phyloP scores from a whole-genome alignment of 2,113 vertebrate genomes.

The Psophia crepitans region DNA sequence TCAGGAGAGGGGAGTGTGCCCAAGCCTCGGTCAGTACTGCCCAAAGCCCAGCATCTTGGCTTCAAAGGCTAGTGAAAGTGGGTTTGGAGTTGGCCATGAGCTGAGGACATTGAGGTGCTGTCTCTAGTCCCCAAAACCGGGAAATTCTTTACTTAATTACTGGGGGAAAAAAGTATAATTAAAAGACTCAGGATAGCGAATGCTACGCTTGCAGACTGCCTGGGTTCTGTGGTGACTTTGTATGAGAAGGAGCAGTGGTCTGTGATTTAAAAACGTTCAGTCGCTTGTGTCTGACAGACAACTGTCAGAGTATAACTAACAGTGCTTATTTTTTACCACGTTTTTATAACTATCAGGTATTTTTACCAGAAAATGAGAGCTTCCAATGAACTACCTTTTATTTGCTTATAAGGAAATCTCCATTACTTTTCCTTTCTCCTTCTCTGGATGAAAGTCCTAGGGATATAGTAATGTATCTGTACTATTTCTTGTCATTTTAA shows the following conservation, averaged over 20 bases:
- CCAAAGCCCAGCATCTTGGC: not conserved
- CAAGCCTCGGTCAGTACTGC: not conserved
- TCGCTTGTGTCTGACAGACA: not conserved
- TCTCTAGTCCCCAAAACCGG: not conserved
- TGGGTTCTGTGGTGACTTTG: not conserved
- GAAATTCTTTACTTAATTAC: not conserved
- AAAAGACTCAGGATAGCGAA: not conserved
- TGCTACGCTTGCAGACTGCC: not conserved
- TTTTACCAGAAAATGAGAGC: not conserved
- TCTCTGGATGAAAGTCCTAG: not conserved
- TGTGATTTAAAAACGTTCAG: not conserved
- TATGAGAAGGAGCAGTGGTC: not conserved
- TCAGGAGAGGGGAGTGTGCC: not conserved
- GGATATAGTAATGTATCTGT: not conserved
- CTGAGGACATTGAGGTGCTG: not conserved
- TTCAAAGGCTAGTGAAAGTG: not conserved
- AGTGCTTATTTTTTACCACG: not conserved
- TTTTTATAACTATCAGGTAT: not conserved
- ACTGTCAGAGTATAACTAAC: not conserved
- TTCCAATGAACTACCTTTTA: not conserved
- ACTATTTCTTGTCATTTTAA: not conserved
- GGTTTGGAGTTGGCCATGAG: not conserved
- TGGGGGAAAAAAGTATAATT: not conserved
- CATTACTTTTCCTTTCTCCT: not conserved
- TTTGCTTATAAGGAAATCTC: not conserved